These are phyloP conservation scores for Gallirallus australis DNA, from an alignment of 2,797 vertebrate genomes.

Conservation along the genomic window DNA sequence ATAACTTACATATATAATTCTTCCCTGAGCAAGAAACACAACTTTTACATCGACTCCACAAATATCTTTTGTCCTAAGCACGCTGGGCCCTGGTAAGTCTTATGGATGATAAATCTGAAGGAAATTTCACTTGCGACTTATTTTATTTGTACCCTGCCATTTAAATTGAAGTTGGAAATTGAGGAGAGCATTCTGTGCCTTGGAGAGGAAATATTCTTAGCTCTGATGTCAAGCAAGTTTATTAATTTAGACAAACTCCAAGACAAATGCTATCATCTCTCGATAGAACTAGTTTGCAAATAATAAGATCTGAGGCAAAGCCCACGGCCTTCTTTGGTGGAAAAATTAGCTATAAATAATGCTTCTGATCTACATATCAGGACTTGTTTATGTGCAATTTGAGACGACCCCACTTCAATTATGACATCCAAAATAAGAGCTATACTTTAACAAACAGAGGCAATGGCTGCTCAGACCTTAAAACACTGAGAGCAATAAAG, in stretches of 20 bases:
- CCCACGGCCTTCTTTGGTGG: not conserved
- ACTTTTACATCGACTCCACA: not conserved
- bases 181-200: not conserved
- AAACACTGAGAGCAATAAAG: not conserved
- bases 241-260: slow-evolving; percentile 32
- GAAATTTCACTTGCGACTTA: not conserved
- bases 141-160: slow-evolving; percentile 22
- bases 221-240: not conserved
- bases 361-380: not conserved
- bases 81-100: not conserved
- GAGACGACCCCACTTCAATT: not conserved
- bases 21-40: not conserved
- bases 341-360: not conserved
- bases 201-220: slow-evolving; percentile 23
- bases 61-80: not conserved
- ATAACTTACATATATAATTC: not conserved
- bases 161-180: slow-evolving; percentile 1
- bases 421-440: not conserved
- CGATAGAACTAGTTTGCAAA: not conserved
- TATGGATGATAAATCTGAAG: not conserved
- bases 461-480: not conserved
- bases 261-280: not conserved
- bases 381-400: not conserved
- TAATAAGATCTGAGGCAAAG: not conserved
- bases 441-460: not conserved